Evolutionary conservation across 2,888 invertebrate genomes (phyloP), one percentile per base, ranked within the genome.

Genomic region (Cryptocheilus praepositus): DNA sequence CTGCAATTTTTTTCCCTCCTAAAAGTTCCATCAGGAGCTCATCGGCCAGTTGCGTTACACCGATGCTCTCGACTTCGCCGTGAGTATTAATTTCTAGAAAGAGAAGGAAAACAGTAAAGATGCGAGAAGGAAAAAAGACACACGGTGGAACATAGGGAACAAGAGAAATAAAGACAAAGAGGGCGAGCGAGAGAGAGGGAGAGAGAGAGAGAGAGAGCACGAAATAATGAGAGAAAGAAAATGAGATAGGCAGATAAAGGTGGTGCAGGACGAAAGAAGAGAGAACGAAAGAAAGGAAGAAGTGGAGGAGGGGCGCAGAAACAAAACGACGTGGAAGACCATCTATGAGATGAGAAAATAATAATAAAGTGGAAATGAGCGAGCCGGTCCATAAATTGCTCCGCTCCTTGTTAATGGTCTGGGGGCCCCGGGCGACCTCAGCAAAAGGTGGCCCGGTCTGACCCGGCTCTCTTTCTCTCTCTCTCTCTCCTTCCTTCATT

Each of bases 291-390:
- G 56, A 45, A 52, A 69, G 43, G 22, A 43, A 28, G 55, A 54
- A 54, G 76, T 55, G 66, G 73, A 68, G 56, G 64, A 70, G 73
- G 71, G 73, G 75, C 70, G 60, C 73, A 74, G 74, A 74, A 80
- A 81, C 81, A 82, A 85, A 85, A 83, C 81, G 82, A 86, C 76
- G 78, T 78, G 78, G 80, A 83, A 81, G 80, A 83, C 83, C 83
- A 84, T 86, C 87, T 86, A 86, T 85, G 86, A 86, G 86, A 87
- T 86, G 87, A 87, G 86, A 87, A 87, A 87, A 87, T 87, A 87
- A 88, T 87, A 88, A 88, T 87, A 86, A 87, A 87, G 87, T 87
- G 86, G 85, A 86, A 87, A 86, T 87, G 86, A 87, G 86, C 83
- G 84, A 86, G 85, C 82, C 84, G 83, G 84, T 85, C 86, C 88